Evolutionary conservation across 2,113 vertebrate genomes (phyloP).

Genomic region (Odontophorus gujanensis): DNA sequence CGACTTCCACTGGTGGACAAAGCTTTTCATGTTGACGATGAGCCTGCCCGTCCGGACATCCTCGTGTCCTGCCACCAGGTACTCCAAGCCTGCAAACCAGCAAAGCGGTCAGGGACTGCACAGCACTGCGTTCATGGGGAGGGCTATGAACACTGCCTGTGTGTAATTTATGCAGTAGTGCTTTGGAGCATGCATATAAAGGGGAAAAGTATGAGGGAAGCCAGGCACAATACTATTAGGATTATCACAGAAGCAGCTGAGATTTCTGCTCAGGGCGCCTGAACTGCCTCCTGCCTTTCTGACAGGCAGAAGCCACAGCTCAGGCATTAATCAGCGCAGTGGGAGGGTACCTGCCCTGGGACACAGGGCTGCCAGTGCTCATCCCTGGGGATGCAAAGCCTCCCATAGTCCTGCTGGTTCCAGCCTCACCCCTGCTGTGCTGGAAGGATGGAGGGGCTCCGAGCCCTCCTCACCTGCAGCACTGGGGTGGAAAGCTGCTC

Average conservation of each 20-base stretch:
- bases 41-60: conserved; percentile 87
- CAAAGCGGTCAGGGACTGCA: neutral
- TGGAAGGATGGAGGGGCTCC: neutral
- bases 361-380: neutral
- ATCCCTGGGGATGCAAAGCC: neutral
- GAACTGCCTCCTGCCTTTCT: neutral
- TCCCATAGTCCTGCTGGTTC: neutral
- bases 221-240: neutral
- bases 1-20: conserved; percentile 93
- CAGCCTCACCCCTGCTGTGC: neutral
- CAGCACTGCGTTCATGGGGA: neutral
- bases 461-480: neutral
- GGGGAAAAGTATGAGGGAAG: neutral
- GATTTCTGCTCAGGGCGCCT: neutral
- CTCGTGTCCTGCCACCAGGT: conserved; percentile 92
- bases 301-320: neutral
- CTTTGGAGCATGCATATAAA: neutral
- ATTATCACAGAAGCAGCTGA: neutral
- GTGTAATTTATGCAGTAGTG: neutral
- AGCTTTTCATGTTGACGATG: conserved; percentile 97
- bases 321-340: neutral
- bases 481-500: fast-evolving
- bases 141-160: neutral
- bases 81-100: conserved; percentile 86
- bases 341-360: neutral